Evolutionary conservation across 2,888 invertebrate species (phyloP).

Genomic region (Oscheius sp.): DNA sequence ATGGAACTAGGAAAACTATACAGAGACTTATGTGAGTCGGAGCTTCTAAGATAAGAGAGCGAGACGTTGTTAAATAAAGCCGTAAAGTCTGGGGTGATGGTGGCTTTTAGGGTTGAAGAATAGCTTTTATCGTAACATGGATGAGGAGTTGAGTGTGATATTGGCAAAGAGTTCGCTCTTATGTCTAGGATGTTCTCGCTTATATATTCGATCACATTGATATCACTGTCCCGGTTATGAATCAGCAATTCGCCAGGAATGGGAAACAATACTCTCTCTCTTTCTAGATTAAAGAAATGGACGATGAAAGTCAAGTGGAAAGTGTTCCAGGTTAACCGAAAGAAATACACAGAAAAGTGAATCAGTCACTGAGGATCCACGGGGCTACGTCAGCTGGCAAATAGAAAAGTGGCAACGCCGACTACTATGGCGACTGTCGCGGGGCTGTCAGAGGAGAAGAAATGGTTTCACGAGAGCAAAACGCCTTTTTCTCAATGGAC

Average conservation of each 20-base stretch:
- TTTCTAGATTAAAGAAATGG: neutral
- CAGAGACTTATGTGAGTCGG: neutral
- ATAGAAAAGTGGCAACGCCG: conserved; percentile 21
- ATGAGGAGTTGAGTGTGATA: too few species aligned
- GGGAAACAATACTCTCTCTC: too few species aligned
- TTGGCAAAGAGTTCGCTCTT: neutral
- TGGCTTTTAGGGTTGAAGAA: neutral
- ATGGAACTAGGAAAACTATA: neutral
- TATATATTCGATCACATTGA: conserved; percentile 21
- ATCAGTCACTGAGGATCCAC: neutral
- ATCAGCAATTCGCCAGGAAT: conserved; percentile 19
- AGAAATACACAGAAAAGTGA: neutral
- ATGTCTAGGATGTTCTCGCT: neutral
- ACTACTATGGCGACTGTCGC: conserved; percentile 22
- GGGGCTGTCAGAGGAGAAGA: neutral
- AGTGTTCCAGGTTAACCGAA: neutral
- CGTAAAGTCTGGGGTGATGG: conserved; percentile 8
- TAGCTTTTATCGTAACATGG: neutral
- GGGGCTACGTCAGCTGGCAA: too few species aligned
- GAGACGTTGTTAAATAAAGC: conserved; percentile 11
- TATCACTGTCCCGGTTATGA: conserved; percentile 13
- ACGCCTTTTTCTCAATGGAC: too few species aligned
- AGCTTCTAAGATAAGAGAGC: conserved; percentile 2
- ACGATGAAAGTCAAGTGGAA: neutral
- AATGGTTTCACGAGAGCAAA: neutral